Evolutionary conservation across 2,888 invertebrate genomes (phyloP), one percentile per base, ranked within the genome.

Genomic region (Calameuta pallipes): DNA sequence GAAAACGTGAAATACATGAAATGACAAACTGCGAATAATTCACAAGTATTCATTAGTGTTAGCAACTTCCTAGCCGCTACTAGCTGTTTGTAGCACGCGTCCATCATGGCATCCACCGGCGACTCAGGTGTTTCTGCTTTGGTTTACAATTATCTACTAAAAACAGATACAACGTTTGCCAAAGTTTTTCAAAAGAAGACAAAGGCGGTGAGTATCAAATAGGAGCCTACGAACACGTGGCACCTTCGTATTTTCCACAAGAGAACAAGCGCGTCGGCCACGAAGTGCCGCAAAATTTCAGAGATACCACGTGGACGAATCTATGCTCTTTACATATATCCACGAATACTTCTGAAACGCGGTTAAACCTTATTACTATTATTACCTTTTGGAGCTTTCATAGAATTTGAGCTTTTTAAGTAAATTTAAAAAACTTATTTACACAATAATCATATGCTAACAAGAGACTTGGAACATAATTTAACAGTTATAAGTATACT

Each of bases 161-260:
- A 93, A 83, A 93, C 94, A 83, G 95, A 96, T 87, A 94, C 94
- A 89, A 92, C 93, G 11, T 87, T 96, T 41, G 96, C 96, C 0
- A 93, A 94, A 86, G 93, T 94, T 75, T 96, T 95, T 88, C 93
- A 95, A 87, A 94, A 94, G 86, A 96, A 95, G 92, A 94, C 94
- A 1, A 96, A 96, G 90, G 94, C 95, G 92, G 96, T 96, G 93
- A 95, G 96, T 93, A 81, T 74, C 6, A 71, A 31, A 13, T 76
- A 36, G 36, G 13, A 74, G 12, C 4, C 15, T 30, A 12, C 11
- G 0, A 30, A 33, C n/a, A 71, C 9, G 71, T 33, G 71, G 33
- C 13, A 13, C 23, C n/a, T 13, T 71, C 71, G 30, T 9, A 71
- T 4, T 15, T 31, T 31, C 13, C 71, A 13, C 6, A 33, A 71